phyloP scores from a whole-genome alignment of 2,113 vertebrate species.

The Passer montanus region DNA sequence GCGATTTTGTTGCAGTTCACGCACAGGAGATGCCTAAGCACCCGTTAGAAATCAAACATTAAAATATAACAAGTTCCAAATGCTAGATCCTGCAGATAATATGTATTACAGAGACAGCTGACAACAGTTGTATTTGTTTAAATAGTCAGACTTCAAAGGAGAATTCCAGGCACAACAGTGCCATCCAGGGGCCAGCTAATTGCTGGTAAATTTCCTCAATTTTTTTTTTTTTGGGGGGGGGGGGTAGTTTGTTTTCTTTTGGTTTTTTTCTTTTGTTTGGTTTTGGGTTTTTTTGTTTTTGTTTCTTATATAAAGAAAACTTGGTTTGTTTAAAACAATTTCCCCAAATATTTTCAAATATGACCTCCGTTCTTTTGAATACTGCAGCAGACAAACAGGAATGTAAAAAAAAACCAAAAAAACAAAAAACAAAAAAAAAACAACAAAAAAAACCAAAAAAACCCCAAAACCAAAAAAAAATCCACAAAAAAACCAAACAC shows the following conservation, averaged over 20 bases:
- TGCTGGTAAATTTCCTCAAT: background rate
- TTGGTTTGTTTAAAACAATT: background rate
- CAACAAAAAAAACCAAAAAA: background rate
- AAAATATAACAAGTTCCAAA: background rate
- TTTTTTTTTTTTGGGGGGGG: no score
- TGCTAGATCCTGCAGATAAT: background rate
- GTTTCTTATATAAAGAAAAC: background rate
- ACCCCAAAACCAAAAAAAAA: background rate
- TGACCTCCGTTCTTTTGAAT: background rate
- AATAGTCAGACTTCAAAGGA: background rate
- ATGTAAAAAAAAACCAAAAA: background rate
- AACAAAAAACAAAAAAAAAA: background rate
- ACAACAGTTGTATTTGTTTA: background rate
- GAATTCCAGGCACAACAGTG: conserved; percentile 62
- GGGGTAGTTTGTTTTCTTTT: no score
- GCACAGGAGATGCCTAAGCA: background rate
- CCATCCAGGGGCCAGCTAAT: conserved; percentile 59
- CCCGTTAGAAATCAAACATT: background rate
- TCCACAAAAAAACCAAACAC: no score
- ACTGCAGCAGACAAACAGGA: background rate
- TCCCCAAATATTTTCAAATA: background rate
- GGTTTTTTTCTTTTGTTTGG: no score
- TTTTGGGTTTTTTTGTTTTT: background rate
- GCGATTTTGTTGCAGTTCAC: background rate
- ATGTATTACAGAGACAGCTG: background rate